Percentiles rank a stretch among this genome's conserved stretches.
These are phyloP conservation scores for Notarius lentiginosus DNA, from an alignment of 2,113 vertebrate genomes.

Conservation along the genomic window DNA sequence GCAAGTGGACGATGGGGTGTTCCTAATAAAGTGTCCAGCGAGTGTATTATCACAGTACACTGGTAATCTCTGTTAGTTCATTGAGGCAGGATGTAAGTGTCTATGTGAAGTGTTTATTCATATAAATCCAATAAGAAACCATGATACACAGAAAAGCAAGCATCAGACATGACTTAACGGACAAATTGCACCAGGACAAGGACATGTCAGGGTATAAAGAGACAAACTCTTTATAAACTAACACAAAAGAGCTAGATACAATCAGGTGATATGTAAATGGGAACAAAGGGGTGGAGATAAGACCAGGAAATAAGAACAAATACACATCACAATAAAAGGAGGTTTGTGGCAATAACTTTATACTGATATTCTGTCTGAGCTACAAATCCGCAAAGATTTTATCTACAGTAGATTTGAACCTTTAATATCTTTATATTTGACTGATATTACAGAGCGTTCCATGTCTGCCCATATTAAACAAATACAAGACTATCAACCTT, in stretches of 20 bases:
- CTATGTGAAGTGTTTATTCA: too few species aligned
- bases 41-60: neutral
- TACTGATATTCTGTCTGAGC: neutral
- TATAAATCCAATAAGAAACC: neutral
- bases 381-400: neutral
- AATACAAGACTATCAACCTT: slow-evolving; percentile 33
- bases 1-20: too few species aligned
- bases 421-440: slow-evolving; percentile 27
- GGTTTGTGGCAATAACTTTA: neutral
- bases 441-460: slow-evolving; percentile 20
- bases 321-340: neutral
- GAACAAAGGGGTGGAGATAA: neutral
- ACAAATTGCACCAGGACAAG: neutral
- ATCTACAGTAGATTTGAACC: neutral
- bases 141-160: neutral
- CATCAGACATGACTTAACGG: neutral
- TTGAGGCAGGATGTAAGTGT: neutral
- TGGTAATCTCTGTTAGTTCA: neutral
- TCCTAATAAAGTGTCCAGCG: too few species aligned
- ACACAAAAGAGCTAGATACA: neutral
- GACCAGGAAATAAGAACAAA: neutral
- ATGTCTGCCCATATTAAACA: slow-evolving; percentile 29
- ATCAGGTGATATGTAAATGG: neutral
- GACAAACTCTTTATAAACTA: neutral
- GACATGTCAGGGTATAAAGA: neutral